Percentiles rank a stretch among this genome's conserved stretches.
Conservation (phyloP, 1,140 invertebrate genomes). For the Temnothorax longispinosus region DNA sequence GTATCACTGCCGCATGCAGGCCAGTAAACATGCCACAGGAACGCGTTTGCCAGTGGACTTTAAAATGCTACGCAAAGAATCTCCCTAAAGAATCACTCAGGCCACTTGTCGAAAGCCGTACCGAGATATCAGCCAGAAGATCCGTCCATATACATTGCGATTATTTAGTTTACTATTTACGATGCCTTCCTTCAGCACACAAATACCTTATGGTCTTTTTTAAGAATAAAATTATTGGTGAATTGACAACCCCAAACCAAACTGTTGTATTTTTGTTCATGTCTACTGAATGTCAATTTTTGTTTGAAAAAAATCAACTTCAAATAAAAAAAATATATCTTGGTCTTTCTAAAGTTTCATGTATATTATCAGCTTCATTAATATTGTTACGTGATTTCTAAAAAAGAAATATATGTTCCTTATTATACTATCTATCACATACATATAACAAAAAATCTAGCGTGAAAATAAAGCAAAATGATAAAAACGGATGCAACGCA, state of each 20-base stretch:
- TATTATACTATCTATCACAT: no score
- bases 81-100: constrained; percentile 66
- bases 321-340: neutral
- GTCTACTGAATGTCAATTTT: neutral
- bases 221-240: neutral
- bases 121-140: neutral
- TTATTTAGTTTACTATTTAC: constrained; percentile 30
- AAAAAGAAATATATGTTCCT: no score
- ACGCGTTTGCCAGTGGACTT: constrained; percentile 72
- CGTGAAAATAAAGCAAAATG: neutral
- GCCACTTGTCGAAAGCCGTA: constrained; percentile 39
- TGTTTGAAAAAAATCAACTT: neutral
- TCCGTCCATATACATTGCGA: neutral
- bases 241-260: neutral
- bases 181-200: neutral
- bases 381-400: no score
- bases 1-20: constrained; percentile 77
- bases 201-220: neutral
- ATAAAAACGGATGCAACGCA: neutral
- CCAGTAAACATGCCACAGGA: constrained; percentile 78
- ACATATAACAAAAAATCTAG: neutral
- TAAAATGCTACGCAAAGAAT: constrained; percentile 81
- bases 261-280: neutral
- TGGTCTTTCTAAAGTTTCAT: no score
- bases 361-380: no score